Evolutionary conservation across 2,113 vertebrate genomes (phyloP), one percentile per base, ranked within the genome.

Genomic region (Sclerurus mexicanus): DNA sequence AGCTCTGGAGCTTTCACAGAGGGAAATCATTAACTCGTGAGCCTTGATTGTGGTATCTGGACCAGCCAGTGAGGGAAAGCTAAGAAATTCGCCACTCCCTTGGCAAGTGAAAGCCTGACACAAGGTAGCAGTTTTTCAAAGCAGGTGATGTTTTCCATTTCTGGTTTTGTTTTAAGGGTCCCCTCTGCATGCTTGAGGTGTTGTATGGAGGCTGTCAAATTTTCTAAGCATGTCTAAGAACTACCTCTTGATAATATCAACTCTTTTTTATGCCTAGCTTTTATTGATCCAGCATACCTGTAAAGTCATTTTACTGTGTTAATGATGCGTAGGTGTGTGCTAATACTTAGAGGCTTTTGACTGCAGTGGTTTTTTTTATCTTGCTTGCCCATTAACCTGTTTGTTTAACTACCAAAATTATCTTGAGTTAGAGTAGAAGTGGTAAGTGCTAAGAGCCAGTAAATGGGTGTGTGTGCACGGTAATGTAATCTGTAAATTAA

Each of bases 1-100:
- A 95, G 78, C 93, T 93, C 95, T 96, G 96, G n/a, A 72, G 25
- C 93, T 91, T 96, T 97, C 91, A 75, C 72, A 56, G 60, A 16
- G 53, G 75, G 79, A 95, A 96, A 94, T 96, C 37, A 77, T 94
- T 96, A 97, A 95, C 97, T 96, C 63, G 24, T 18, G 66, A 84
- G 66, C 78, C 42, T 83, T 93, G 63, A 95, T 93, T 96, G 56
- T 27, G 50, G 23, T 93, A 39, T 66, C 31, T 39, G 91, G 50
- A 42, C 62, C 79, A 71, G 53, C 59, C 40, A 49, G 66, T 68
- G 52, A 44, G 20, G 83, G 81, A 85, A 74, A 74, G 46, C 59
- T 66, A 60, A 76, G 88, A 93, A 91, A 85, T 93, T 66, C 62
- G 74, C 88, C 56, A 4, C 90, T 91, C 94, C 93, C 69, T 86